A percentile compares a stretch with the other conserved stretches of the same genome.
Evolutionary conservation across 1,140 invertebrate species (phyloP).

Genomic region (Hypothenemus hampei): DNA sequence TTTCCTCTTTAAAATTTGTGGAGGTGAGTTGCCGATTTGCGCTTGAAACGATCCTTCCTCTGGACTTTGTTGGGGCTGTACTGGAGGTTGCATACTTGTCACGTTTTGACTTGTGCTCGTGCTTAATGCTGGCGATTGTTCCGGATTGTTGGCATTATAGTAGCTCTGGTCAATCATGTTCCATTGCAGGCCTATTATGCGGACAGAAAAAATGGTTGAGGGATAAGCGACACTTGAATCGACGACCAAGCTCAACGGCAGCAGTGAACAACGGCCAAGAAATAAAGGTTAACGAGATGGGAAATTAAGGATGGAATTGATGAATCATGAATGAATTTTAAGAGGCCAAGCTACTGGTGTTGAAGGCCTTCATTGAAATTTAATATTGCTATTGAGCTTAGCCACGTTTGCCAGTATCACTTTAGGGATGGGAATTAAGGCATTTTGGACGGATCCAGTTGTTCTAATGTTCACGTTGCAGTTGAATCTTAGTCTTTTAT

Average conservation of each 20-base stretch:
- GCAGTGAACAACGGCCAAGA: slow-evolving; percentile 19
- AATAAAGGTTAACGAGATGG: background rate
- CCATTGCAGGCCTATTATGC: slow-evolving; percentile 64
- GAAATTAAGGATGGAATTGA: background rate
- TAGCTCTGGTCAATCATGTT: slow-evolving; percentile 61
- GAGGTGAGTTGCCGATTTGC: slow-evolving; percentile 32
- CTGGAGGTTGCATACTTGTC: background rate
- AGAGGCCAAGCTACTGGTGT: background rate
- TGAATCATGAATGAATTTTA: background rate
- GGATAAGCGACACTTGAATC: slow-evolving; percentile 11
- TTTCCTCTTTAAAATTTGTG: slow-evolving; percentile 50
- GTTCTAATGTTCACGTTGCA: slow-evolving; percentile 40
- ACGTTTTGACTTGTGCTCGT: background rate
- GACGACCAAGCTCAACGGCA: slow-evolving; percentile 44
- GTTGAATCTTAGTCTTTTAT: slow-evolving; percentile 42
- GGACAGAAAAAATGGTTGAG: slow-evolving; percentile 15
- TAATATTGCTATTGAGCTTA: slow-evolving; percentile 35
- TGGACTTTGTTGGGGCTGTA: background rate
- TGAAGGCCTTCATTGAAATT: background rate
- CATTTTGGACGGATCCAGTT: slow-evolving; percentile 3
- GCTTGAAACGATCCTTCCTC: slow-evolving; percentile 1
- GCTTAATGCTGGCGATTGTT: slow-evolving; percentile 22
- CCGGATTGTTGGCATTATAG: slow-evolving; percentile 58
- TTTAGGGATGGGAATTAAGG: slow-evolving; percentile 19
- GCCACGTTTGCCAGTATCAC: slow-evolving; percentile 35